Evolutionary conservation across 2,797 vertebrate species (phyloP), one percentile per base, ranked within the genome.

Genomic region (Syngnathus rostellatus): DNA sequence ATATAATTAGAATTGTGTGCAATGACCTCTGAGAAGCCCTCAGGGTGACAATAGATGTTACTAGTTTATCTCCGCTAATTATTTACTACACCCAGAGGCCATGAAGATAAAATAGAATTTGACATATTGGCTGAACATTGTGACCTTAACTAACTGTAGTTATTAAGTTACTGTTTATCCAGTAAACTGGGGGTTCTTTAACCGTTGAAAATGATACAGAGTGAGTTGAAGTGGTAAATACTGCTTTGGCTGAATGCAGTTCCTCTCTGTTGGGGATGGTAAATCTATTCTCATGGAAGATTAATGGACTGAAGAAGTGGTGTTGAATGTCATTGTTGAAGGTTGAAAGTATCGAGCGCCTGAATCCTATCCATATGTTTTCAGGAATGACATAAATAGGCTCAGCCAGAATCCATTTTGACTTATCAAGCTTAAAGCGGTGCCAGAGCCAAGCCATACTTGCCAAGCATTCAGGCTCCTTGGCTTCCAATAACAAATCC

Each of bases 301-400:
- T 87, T 87, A 89, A 90, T 88, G 88, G 81, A 86, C 79, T 85
- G 85, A 72, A 87, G 79, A 82, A 83, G 85, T 82, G 86, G 87
- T 90, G 86, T 88, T 83, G 86, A 87, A 89, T 89, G 87, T 88
- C 88, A 87, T 88, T 86, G 87, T 89, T 86, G 87, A 89, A 90
- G 88, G 87, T 90, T 89, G 84, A 88, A 86, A 85, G 84, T 87
- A 89, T 89, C 77, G 85, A 90, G 81, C 82, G 85, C 51, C 82
- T 77, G 83, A 88, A 89, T 89, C 83, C 84, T 85, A 87, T 86
- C 87, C 86, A 90, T 89, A 87, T 87, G 88, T 90, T 90, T 90
- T 90, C 88, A 90, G 87, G 86, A 90, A 90, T 86, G 81, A 87
- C 88, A 90, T 86, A 88, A 90, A 89, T 89, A 89, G 86, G 84